Conservation (phyloP, 2,113 vertebrate species). For the Paramormyrops kingsleyae region DNA sequence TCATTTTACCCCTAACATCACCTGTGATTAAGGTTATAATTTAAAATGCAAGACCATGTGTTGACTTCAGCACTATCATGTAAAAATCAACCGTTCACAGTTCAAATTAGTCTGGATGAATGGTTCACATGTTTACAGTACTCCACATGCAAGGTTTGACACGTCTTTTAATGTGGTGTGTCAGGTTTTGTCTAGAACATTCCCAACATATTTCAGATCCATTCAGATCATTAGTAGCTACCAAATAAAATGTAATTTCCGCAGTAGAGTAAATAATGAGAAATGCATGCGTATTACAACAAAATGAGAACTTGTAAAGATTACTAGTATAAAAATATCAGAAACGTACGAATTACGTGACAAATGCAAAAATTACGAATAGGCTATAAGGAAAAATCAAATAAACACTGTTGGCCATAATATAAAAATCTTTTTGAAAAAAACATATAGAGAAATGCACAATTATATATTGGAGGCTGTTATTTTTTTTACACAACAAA, state of each 20-base stretch:
- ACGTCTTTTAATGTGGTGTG: not conserved
- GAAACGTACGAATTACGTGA: not conserved
- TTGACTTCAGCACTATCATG: not conserved
- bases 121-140: not conserved
- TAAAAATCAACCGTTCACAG: not conserved
- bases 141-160: not conserved
- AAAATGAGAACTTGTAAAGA: not conserved
- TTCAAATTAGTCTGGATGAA: not conserved
- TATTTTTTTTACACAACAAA: not conserved
- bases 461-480: not conserved
- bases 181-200: not conserved
- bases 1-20: not conserved
- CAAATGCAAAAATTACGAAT: not conserved
- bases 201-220: not conserved
- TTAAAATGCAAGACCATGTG: not conserved
- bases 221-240: not conserved
- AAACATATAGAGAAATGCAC: not conserved
- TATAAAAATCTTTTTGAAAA: not conserved
- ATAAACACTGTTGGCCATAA: not conserved
- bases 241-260: not conserved
- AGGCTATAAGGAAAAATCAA: not conserved
- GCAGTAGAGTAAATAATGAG: not conserved
- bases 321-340: not conserved
- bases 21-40: not conserved
- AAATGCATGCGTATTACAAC: not conserved